Evolutionary conservation across 2,888 invertebrate species (phyloP), one percentile per base, ranked within the genome.

Genomic region (Eilema caniola): DNA sequence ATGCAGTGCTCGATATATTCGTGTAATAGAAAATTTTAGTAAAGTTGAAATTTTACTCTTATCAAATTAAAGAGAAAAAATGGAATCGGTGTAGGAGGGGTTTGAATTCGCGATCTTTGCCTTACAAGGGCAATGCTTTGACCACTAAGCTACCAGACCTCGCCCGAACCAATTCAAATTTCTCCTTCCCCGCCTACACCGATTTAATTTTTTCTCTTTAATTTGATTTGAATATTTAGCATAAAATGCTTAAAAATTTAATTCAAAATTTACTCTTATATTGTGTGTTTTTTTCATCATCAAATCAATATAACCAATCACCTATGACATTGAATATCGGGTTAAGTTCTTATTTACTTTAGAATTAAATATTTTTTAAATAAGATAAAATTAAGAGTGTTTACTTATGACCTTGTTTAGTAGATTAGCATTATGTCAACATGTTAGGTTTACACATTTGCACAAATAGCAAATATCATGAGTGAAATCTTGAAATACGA

Each of bases 311-410:
- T 75, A 78, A 66, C 62, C 67, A 75, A 77, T 74, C 77, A 77
- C 73, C 78, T 80, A 74, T 80, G 72, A 81, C 67, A 72, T 72
- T 72, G n/a, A 67, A 70, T 73, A 73, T 66, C 69, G 31, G 47
- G 47, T 62, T 75, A 70, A 69, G 77, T 73, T 81, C 74, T 70
- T 76, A 66, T 63, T 81, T 79, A 74, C 62, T 73, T 76, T 77
- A 79, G 69, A 73, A 25, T 72, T 37, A 79, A 76, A 71, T 68
- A 67, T 71, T 68, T 56, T 72, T 79, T 72, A 71, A n/a, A 73
- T 75, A 77, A 72, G 78, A 75, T 82, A 82, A 83, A 83, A 69
- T 79, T 83, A 83, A 79, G 82, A 81, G 73, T 83, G 82, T 73
- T 74, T 76, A 77, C 37, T 71, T 70, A 68, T 75, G 70, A 25